Base-by-base conservation (phyloP, 2,113 vertebrate species). In the Mola mola region DNA sequence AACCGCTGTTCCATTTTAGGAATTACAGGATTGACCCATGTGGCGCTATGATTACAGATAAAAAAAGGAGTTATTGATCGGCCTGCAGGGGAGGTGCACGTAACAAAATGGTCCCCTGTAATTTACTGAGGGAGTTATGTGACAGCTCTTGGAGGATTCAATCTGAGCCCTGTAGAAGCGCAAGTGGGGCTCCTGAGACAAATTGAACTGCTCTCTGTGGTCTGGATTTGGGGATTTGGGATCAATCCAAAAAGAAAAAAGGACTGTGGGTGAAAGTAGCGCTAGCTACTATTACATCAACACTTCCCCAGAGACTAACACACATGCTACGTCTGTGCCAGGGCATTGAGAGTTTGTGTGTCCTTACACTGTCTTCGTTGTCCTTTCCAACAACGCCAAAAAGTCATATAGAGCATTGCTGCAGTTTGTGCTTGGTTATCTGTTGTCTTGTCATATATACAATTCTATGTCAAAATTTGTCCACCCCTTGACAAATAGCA, bases 41-140 rank as follows among this genome's bases (percentile, higher is more conserved):
- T 36, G 20, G 28, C 34, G 41, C 38, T 42, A 17, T 52, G 71
- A 50, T 68, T 67, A 51, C 44, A 68, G 68, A 61, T 67, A 51
- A 57, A 75, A 50, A 46, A 49, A 51, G 17, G 13, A 40, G 25
- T 49, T 77, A 72, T 50, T 57, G 78, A 75, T 79, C 36, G 34
- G 15, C 20, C 53, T 22, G 38, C 2, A 47, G 43, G 33, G 8
- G 66, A 33, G 24, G 20, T 2, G 6, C 36, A 20, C 65, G 42
- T 2, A 57, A 48, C 44, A 66, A 46, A 59, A 46, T 1, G 9
- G 2, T 52, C 55, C 55, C 26, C 24, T 58, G 43, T 53, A 31
- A 65, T 67, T 61, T 38, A 59, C 47, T 37, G 4, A 34, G 31
- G 43, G 16, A 28, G 13, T 56, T 59, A 21, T 56, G 43, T 13